Base-by-base conservation (phyloP, 2,888 invertebrate genomes). In the Sarcophaga subvicina region DNA sequence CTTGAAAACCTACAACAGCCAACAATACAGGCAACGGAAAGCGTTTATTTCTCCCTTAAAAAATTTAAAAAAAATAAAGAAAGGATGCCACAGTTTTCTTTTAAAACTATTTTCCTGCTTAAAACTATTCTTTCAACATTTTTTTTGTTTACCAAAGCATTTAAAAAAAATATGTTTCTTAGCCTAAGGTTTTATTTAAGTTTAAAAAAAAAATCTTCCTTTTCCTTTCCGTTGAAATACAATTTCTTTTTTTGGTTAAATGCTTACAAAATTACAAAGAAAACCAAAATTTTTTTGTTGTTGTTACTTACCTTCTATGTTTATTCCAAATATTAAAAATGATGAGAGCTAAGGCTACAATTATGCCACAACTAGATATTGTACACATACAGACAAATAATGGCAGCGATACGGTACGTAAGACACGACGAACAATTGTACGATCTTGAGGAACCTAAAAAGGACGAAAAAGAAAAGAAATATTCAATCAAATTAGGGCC, bases 321-420 rank as follows among this genome's bases (percentile, higher is more conserved):
- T 97, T 96, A 94, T 98, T 97, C 94, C 97, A 96, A 89, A 97
- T 96, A 94, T 99, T 99, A 94, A 99, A 99, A 89, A 98, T 94
- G 90, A 99, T 96, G 88, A 99, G 95, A 54, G 95, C 96, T 87
- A 98, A 94, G 22, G 99, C 98, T 85, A 97, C 96, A 63, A 97
- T 93, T 89, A 99, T 97, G 54, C 99, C 99, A 81, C 98, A 95
- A 89, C 96, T 95, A 85, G 99, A 98, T 89, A 99, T 96, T 20
- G 97, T 96, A 91, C 98, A 97, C 97, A 99, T 98, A 91, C 98
- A 97, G 87, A 98, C 96, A 93, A 99, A 99, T 86, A 99, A 95
- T 76, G 98, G 97, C 90, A 98, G 94, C 1, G 98, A 98, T 17
- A 99, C 97, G 10, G 97, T 98, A 85, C 98, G 95, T 75, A 99